phyloP scores from a whole-genome alignment of 2,888 invertebrate genomes.

The Lochmaea capreae region DNA sequence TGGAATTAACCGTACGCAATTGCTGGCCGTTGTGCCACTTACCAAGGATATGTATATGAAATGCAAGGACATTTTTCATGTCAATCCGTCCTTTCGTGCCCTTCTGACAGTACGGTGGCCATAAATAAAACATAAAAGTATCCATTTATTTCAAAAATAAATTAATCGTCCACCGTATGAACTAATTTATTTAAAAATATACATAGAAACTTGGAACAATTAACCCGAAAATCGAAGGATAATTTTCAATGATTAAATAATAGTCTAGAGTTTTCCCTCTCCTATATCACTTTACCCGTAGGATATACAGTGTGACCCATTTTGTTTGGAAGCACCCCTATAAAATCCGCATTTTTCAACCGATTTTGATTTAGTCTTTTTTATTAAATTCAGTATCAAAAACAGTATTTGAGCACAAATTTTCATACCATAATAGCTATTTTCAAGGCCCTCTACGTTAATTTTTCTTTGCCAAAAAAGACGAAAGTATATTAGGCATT shows the following conservation, averaged over 20 bases:
- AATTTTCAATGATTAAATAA: background rate
- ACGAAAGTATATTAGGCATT: too few relatives aligned
- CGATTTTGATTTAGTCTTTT: too few relatives aligned
- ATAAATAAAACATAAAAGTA: background rate
- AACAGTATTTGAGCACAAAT: too few relatives aligned
- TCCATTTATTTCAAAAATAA: background rate
- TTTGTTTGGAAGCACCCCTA: too few relatives aligned
- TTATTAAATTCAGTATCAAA: too few relatives aligned
- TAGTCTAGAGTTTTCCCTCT: background rate
- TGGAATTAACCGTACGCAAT: constrained; percentile 50
- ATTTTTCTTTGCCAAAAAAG: too few relatives aligned
- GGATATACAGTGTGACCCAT: too few relatives aligned
- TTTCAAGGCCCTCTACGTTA: too few relatives aligned
- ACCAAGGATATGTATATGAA: constrained; percentile 32
- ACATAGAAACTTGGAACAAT: background rate
- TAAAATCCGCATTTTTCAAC: too few relatives aligned
- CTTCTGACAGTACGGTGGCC: constrained; percentile 11
- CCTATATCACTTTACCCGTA: too few relatives aligned
- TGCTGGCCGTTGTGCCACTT: constrained; percentile 26
- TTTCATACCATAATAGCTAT: too few relatives aligned
- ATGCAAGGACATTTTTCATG: constrained; percentile 34
- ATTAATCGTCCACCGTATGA: background rate
- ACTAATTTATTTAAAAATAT: background rate
- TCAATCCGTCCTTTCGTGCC: constrained; percentile 11
- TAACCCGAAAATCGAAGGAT: background rate